These are phyloP conservation scores for Dendroctonus valens DNA, from an alignment of 1,140 invertebrate species.

Conservation along the genomic window DNA sequence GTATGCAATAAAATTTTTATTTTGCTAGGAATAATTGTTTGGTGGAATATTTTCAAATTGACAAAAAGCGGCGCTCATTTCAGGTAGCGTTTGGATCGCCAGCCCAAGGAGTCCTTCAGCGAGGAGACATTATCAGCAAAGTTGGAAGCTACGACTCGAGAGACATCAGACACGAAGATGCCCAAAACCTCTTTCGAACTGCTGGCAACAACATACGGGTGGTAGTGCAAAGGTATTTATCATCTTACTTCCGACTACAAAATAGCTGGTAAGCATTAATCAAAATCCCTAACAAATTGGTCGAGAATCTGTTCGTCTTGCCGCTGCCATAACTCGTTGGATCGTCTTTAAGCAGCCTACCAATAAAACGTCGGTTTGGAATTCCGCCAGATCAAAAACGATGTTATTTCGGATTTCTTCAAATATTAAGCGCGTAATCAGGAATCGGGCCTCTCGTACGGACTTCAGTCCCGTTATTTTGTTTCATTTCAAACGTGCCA, in stretches of 20 bases:
- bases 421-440: constrained; percentile 26
- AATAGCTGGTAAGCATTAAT: no score
- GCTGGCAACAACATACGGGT: constrained; percentile 67
- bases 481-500: background rate
- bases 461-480: constrained; percentile 1
- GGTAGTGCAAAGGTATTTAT: constrained; percentile 62
- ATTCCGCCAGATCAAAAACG: constrained; percentile 20
- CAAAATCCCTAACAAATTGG: background rate
- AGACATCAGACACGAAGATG: constrained; percentile 85
- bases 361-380: constrained; percentile 13
- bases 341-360: no score
- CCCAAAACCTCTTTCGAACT: constrained; percentile 83
- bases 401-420: constrained; percentile 26
- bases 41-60: no score
- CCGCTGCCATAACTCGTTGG: no score
- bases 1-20: no score
- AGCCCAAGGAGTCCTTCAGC: constrained; percentile 76
- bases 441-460: background rate
- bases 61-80: background rate
- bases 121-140: constrained; percentile 87
- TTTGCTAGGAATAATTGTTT: no score
- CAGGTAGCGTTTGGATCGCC: constrained; percentile 67
- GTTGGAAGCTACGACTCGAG: constrained; percentile 84
- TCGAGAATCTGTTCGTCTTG: no score
- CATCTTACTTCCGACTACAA: background rate